Percentiles rank a stretch among this genome's conserved stretches.
Evolutionary conservation across 2,113 vertebrate genomes (phyloP).

Genomic region (Sinocyclocheilus maitianheensis): DNA sequence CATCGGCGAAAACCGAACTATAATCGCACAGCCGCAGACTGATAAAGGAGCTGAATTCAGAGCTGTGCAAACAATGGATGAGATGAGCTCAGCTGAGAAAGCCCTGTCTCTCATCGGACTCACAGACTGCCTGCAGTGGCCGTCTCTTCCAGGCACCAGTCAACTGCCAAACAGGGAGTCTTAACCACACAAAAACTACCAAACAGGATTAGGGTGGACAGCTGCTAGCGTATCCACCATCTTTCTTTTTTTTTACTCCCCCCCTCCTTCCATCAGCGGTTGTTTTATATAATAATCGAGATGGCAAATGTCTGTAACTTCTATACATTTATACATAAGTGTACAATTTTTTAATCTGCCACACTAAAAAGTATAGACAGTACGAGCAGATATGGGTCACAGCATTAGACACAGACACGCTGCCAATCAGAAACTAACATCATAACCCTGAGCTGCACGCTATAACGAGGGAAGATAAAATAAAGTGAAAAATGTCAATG

Average conservation of each 20-base stretch:
- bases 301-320: background rate
- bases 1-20: background rate
- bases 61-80: slow-evolving; percentile 57
- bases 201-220: slow-evolving; percentile 75
- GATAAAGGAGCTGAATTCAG: slow-evolving; percentile 37
- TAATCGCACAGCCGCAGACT: slow-evolving; percentile 48
- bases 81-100: slow-evolving; percentile 55
- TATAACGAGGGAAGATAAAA: background rate
- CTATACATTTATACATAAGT: background rate
- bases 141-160: slow-evolving; percentile 51
- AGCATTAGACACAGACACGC: slow-evolving; percentile 31
- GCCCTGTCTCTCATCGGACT: slow-evolving; percentile 42
- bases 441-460: background rate
- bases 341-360: background rate
- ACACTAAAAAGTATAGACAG: slow-evolving; percentile 32
- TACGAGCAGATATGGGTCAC: slow-evolving; percentile 26
- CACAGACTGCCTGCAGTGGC: slow-evolving; percentile 39
- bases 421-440: background rate
- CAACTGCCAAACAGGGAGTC: slow-evolving; percentile 58
- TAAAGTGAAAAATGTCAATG: background rate
- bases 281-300: slow-evolving; percentile 27
- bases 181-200: slow-evolving; percentile 57
- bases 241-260: slow-evolving; percentile 58
- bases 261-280: slow-evolving; percentile 58
- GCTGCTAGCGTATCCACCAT: slow-evolving; percentile 71